Conservation (phyloP, 2,113 vertebrate genomes). For the Ovibos moschatus region DNA sequence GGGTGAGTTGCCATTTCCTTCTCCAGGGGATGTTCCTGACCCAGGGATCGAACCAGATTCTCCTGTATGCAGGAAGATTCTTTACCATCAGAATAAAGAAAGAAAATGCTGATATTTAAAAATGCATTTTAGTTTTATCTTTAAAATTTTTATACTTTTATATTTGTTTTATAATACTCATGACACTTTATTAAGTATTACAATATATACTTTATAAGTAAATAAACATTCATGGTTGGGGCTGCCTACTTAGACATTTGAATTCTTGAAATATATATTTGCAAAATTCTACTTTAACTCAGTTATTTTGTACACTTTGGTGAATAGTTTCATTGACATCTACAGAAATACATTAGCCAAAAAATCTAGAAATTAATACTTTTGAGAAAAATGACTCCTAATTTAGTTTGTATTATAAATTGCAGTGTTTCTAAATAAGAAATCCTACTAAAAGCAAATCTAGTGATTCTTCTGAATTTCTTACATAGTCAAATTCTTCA, state of each 20-base stretch:
- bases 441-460: not conserved
- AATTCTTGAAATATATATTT: slow-evolving; percentile 15
- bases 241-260: not conserved
- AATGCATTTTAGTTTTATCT: not conserved
- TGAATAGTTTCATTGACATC: slow-evolving; percentile 1
- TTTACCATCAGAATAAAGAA: not conserved
- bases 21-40: not conserved
- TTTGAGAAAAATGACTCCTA: not conserved
- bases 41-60: not conserved
- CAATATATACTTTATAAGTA: not conserved
- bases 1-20: not conserved
- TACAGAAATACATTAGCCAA: not conserved
- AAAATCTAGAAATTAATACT: not conserved
- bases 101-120: not conserved
- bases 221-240: not conserved
- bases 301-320: not conserved
- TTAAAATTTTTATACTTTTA: not conserved
- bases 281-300: not conserved
- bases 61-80: not conserved
- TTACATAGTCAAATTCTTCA: not conserved
- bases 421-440: not conserved
- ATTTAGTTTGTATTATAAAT: not conserved
- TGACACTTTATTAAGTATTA: not conserved
- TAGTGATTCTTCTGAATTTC: not conserved
- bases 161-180: not conserved